Evolutionary conservation across 92 coral and sea anemone genomes (phyloP), one percentile per base, ranked within the genome.

Genomic region (Zoanthus sansibaricus): DNA sequence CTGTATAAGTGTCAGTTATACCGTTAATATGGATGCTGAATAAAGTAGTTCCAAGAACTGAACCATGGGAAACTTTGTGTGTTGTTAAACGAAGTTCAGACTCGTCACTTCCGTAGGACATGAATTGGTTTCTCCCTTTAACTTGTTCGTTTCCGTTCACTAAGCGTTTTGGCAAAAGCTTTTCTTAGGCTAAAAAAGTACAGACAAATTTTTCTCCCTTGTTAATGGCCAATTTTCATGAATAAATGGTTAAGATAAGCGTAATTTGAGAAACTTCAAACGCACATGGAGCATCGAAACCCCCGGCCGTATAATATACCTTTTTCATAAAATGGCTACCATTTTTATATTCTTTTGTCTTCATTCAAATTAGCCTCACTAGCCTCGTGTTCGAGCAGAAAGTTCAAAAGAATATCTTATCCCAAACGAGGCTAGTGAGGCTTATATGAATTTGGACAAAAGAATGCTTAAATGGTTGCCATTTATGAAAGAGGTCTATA

Each of bases 41-140:
- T 55, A 92, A 48, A 18, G 92, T 88, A 15, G 90, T 90, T 31
- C 88, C 90, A 14, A 88, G 87, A 31, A 84, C 91, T 6, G 86
- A 91, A 10, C 89, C 84, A 33, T 88, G 88, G 17, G 86, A 80
- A 48, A 91, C 90, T 55, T 88, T 88, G 58, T 86, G 92, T 13
- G 91, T 83, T 71, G 71, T 88, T 44, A 21, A 45, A 25, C 82
- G 84, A 21, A 51, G 84, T 33, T 88, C 84, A 32, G 94, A 88
- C 25, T 83, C 79, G 5, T 31, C 82, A 21, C 87, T 74, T 49
- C 74, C 89, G 49, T 37, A 69, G 17, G 51, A 71, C 68, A 86
- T 83, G 46, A 78, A 88, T 74, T 85, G 91, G 71, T 17, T 18
- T 72, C 87, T 88, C 18, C 49, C 72, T 18, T 33, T 88, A 80